phyloP scores from a whole-genome alignment of 2,797 vertebrate species.

The Dendrocincla tyrannina region DNA sequence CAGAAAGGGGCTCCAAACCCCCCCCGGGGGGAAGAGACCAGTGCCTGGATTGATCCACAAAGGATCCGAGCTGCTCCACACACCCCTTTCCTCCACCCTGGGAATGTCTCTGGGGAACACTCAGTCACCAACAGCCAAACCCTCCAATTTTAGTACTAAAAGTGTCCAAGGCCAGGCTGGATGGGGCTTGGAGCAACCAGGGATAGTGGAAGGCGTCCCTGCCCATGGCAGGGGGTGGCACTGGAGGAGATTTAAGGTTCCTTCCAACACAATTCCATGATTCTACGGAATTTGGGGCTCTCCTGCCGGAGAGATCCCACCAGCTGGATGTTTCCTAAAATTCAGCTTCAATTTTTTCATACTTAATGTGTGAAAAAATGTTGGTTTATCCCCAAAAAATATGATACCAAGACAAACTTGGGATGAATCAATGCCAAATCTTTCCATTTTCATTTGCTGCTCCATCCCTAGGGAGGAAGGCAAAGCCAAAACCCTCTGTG shows the following conservation, averaged over 20 bases:
- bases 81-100: neutral
- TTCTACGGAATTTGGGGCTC: neutral
- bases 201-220: neutral
- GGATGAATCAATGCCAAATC: neutral
- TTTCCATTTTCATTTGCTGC: neutral
- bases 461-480: neutral
- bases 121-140: neutral
- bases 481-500: neutral
- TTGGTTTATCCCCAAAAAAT: neutral
- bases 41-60: accelerated
- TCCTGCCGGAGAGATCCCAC: neutral
- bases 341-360: neutral
- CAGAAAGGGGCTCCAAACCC: neutral
- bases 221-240: neutral
- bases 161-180: too few relatives aligned
- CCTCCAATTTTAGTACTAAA: neutral
- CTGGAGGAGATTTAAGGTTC: neutral
- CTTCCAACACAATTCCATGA: neutral
- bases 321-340: neutral
- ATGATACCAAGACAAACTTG: neutral
- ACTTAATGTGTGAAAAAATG: neutral
- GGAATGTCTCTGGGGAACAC: neutral
- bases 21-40: accelerated
- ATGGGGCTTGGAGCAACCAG: neutral
- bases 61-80: neutral